A percentile compares a stretch with the other conserved stretches of the same genome.
Evolutionary conservation across 2,797 vertebrate genomes (phyloP).

Genomic region (Macroramphosus scolopax): DNA sequence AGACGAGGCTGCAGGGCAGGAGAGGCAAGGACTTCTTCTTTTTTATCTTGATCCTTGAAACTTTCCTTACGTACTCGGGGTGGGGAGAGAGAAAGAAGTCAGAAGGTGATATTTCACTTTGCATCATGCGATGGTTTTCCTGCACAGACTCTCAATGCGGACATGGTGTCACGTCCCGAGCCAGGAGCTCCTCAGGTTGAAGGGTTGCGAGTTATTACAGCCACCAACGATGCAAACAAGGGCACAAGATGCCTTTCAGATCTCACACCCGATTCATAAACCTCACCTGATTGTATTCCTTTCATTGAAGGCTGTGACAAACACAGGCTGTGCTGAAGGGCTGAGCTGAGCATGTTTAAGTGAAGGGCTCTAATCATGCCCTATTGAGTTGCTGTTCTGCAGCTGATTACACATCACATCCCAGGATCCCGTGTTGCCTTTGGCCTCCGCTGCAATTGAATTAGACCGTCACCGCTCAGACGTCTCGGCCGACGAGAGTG

Average conservation of each 20-base stretch:
- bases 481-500: conserved; percentile 25
- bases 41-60: conserved; percentile 25
- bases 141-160: too few relatives aligned
- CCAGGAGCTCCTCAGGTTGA: too few relatives aligned
- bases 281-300: conserved; percentile 9
- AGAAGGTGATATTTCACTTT: too few relatives aligned
- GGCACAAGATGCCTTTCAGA: conserved; percentile 14
- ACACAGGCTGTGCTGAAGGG: too few relatives aligned
- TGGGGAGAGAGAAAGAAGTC: too few relatives aligned
- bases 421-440: conserved; percentile 38
- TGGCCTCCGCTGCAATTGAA: conserved; percentile 55
- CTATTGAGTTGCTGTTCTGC: conserved; percentile 63
- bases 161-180: too few relatives aligned
- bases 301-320: too few relatives aligned
- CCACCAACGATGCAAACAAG: conserved; percentile 21
- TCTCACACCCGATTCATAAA: not conserved
- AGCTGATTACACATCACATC: conserved; percentile 65
- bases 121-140: too few relatives aligned
- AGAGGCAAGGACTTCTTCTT: conserved; percentile 10
- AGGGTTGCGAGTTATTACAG: too few relatives aligned
- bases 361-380: conserved; percentile 55
- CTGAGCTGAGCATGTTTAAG: conserved; percentile 42
- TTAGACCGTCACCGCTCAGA: conserved; percentile 50
- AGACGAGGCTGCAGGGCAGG: conserved; percentile 34
- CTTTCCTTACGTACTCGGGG: too few relatives aligned